These are phyloP conservation scores for Chrosomus eos DNA, from an alignment of 2,797 vertebrate genomes.

Conservation along the genomic window DNA sequence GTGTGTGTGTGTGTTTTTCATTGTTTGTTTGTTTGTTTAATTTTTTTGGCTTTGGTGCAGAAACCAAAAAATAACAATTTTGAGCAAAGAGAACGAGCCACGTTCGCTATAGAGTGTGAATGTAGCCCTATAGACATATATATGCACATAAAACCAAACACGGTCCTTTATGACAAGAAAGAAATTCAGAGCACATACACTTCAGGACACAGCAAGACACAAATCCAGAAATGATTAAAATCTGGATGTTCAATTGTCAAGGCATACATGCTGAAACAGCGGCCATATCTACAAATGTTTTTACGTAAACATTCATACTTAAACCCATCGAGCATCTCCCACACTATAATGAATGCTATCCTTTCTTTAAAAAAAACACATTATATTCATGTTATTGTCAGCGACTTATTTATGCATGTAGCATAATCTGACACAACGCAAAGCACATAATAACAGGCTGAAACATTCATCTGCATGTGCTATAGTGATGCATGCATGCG, in stretches of 20 bases:
- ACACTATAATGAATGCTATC: neutral
- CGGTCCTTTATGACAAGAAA: neutral
- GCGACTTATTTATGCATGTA: neutral
- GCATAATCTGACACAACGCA: constrained; percentile 6
- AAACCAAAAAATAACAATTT: too few species aligned
- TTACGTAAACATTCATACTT: neutral
- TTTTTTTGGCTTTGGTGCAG: too few species aligned
- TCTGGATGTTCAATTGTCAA: neutral
- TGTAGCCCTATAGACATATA: too few species aligned
- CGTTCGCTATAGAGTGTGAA: too few species aligned
- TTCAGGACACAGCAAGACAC: neutral
- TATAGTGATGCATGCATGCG: neutral
- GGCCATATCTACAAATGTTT: constrained; percentile 4
- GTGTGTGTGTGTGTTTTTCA: too few species aligned
- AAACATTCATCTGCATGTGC: neutral
- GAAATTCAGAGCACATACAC: neutral
- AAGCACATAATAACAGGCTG: neutral
- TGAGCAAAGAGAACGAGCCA: too few species aligned
- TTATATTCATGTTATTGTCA: constrained; percentile 6
- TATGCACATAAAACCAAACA: too few species aligned
- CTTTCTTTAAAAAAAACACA: neutral
- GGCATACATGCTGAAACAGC: neutral
- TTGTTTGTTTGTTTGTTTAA: too few species aligned
- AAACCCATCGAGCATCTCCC: neutral
- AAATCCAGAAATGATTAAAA: constrained; percentile 33